phyloP scores from a whole-genome alignment of 1,140 invertebrate genomes.

The Temnothorax nylanderi region DNA sequence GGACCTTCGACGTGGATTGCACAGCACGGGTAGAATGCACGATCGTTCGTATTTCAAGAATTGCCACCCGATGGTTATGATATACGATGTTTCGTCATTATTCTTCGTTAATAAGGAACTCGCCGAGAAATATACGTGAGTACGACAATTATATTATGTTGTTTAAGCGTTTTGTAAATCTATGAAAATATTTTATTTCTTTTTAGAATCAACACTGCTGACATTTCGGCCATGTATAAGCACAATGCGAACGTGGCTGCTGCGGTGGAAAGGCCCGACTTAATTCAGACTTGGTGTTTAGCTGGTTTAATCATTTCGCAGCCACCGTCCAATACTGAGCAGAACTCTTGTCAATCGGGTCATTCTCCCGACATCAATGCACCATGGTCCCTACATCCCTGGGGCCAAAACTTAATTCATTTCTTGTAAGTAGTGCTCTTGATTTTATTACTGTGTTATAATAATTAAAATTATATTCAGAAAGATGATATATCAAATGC shows the following conservation, averaged over 20 bases:
- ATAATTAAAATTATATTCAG: not conserved
- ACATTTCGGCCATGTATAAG: slow-evolving; percentile 91
- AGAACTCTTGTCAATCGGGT: slow-evolving; percentile 71
- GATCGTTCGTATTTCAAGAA: slow-evolving; percentile 82
- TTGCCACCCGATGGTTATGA: slow-evolving; percentile 88
- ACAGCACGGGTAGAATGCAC: slow-evolving; percentile 73
- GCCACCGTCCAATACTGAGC: slow-evolving; percentile 75
- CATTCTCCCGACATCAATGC: slow-evolving; percentile 88
- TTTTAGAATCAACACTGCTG: slow-evolving; percentile 86
- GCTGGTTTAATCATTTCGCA: slow-evolving; percentile 90
- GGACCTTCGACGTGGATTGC: slow-evolving; percentile 84
- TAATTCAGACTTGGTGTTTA: slow-evolving; percentile 94
- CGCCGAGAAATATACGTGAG: slow-evolving; percentile 93
- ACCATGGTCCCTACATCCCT: slow-evolving; percentile 93
- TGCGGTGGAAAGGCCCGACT: slow-evolving; percentile 91
- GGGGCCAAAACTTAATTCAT: slow-evolving; percentile 94
- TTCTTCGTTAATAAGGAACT: slow-evolving; percentile 92
- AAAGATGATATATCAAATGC: not conserved
- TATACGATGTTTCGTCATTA: slow-evolving; percentile 93
- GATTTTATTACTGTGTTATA: slow-evolving; percentile 11
- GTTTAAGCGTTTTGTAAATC: not conserved
- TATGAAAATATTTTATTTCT: slow-evolving; percentile 21
- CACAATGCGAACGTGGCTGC: slow-evolving; percentile 92
- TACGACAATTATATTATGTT: slow-evolving; percentile 81
- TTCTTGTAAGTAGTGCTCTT: slow-evolving; percentile 89